Conservation (phyloP, 2,888 invertebrate species). For the Synergus itoensis region DNA sequence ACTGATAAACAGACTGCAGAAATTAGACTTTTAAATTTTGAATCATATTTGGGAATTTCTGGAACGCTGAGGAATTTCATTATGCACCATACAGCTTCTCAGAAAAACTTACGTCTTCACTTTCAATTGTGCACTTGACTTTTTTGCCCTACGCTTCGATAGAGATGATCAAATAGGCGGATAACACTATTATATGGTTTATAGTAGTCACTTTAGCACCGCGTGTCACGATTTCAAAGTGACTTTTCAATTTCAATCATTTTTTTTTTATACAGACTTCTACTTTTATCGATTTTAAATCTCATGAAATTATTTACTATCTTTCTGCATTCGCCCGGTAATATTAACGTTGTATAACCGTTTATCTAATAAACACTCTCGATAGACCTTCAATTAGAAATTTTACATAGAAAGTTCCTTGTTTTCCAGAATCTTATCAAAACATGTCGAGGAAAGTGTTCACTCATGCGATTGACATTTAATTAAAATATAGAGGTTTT, state of each 20-base stretch:
- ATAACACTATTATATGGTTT: constrained; percentile 1
- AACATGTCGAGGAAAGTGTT: constrained; percentile 15
- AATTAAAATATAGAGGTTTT: constrained; percentile 18
- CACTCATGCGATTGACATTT: constrained; percentile 24
- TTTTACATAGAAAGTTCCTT: not conserved
- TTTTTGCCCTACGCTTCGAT: constrained; percentile 22
- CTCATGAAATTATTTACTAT: too few species aligned
- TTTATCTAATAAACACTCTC: too few species aligned
- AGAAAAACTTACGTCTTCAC: constrained; percentile 35
- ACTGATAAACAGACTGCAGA: not conserved
- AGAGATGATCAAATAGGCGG: constrained; percentile 17
- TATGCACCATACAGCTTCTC: not conserved
- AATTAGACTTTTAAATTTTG: not conserved
- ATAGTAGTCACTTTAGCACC: not conserved
- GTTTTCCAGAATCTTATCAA: constrained; percentile 30
- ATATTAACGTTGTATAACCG: too few species aligned
- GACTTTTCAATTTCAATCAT: constrained; percentile 26
- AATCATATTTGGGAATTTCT: not conserved
- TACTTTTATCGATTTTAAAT: not conserved
- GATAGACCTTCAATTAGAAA: not conserved
- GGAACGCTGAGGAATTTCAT: not conserved
- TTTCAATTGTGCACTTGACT: constrained; percentile 36
- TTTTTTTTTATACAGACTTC: not conserved
- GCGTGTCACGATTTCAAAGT: constrained; percentile 19
- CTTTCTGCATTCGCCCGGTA: too few species aligned